Evolutionary conservation across 2,888 invertebrate genomes (phyloP).

Genomic region (Phania funesta): DNA sequence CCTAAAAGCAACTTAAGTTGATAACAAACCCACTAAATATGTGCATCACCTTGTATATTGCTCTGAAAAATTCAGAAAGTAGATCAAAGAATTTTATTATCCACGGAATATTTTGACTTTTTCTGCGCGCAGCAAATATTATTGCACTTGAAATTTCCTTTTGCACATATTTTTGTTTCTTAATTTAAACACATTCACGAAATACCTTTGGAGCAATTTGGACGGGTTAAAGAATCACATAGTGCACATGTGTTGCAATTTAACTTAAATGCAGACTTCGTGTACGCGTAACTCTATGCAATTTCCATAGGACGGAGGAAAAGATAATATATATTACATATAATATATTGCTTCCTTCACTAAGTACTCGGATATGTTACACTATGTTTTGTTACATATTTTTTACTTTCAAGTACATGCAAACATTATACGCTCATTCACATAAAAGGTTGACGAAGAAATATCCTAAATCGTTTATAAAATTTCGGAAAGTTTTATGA

Average conservation of each 20-base stretch:
- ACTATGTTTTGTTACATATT: slow-evolving; percentile 20
- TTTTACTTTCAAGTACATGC: slow-evolving; percentile 1
- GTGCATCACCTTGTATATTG: no score
- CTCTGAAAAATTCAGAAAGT: no score
- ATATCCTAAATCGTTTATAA: slow-evolving; percentile 24
- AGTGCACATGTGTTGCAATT: slow-evolving; percentile 16
- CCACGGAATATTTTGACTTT: slow-evolving; percentile 18
- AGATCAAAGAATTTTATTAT: slow-evolving; percentile 16
- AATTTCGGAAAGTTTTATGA: slow-evolving; percentile 24
- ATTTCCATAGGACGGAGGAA: not conserved
- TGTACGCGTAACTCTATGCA: not conserved
- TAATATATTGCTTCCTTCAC: slow-evolving; percentile 16
- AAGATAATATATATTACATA: slow-evolving; percentile 4
- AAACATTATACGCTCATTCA: slow-evolving; percentile 40
- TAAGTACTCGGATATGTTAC: slow-evolving; percentile 27
- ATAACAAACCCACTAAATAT: no score
- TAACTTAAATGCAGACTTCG: not conserved
- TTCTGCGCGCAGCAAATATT: not conserved
- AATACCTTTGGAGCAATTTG: no score
- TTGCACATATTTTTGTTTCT: slow-evolving; percentile 9
- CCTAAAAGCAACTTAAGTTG: no score
- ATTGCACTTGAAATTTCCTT: slow-evolving; percentile 32
- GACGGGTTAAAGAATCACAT: not conserved
- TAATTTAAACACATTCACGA: no score
- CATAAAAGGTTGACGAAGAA: slow-evolving; percentile 19